Percentiles rank a stretch among this genome's conserved stretches.
These are phyloP conservation scores for Centropyge bicolor DNA, from an alignment of 2,797 vertebrate genomes.

Conservation along the genomic window DNA sequence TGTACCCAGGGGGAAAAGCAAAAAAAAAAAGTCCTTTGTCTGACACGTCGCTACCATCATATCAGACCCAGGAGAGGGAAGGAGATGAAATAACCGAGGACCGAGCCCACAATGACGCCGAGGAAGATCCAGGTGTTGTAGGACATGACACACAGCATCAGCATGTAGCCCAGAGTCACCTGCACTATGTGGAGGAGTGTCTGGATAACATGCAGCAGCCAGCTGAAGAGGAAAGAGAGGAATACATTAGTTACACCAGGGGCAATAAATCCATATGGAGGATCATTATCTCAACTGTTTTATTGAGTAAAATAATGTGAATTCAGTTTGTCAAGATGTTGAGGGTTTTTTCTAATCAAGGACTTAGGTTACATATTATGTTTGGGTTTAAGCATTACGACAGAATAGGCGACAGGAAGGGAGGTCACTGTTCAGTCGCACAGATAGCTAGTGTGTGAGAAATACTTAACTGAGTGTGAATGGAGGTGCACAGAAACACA, in stretches of 20 bases:
- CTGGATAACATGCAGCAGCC: constrained; percentile 86
- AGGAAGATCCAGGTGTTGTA: constrained; percentile 98
- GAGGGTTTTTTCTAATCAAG: neutral
- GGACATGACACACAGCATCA: constrained; percentile 98
- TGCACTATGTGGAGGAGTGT: constrained; percentile 90
- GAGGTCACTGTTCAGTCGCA: neutral
- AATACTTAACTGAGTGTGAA: neutral
- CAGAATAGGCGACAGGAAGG: neutral
- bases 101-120: constrained; percentile 88
- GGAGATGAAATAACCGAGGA: constrained; percentile 91
- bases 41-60: constrained; percentile 15
- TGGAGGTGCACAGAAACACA: too few relatives aligned
- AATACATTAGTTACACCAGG: neutral
- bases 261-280: neutral
- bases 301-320: neutral
- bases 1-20: too few relatives aligned
- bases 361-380: neutral
- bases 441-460: neutral
- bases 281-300: neutral
- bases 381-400: neutral
- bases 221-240: constrained; percentile 77
- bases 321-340: neutral
- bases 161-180: constrained; percentile 92
- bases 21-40: neutral
- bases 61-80: constrained; percentile 86